Percentiles rank a stretch among this genome's conserved stretches.
Conservation (phyloP, 2,797 vertebrate genomes). For the Bovichtus diacanthus region DNA sequence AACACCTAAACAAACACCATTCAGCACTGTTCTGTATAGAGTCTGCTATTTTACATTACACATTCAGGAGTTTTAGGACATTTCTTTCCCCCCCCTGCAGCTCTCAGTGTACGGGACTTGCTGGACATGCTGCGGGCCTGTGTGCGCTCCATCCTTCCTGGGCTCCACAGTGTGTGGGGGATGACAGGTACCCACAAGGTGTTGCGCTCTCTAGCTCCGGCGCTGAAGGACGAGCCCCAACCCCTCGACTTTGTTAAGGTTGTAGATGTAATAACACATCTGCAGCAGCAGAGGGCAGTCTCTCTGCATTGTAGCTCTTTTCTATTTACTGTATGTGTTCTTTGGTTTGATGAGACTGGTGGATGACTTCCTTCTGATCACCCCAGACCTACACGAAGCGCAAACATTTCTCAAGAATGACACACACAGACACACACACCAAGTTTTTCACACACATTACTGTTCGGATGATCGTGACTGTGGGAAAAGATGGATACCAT, state of each 20-base stretch:
- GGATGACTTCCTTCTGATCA: constrained; percentile 95
- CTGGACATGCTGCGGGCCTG: constrained; percentile 89
- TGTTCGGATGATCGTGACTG: too few relatives aligned
- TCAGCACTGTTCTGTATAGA: too few relatives aligned
- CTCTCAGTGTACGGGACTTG: constrained; percentile 86
- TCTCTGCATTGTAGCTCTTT: background rate
- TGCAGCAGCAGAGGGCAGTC: constrained; percentile 52
- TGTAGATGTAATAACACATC: constrained; percentile 29
- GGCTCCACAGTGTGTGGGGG: constrained; percentile 93
- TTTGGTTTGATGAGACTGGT: constrained; percentile 92
- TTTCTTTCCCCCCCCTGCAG: too few relatives aligned
- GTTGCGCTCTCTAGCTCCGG: constrained; percentile 80
- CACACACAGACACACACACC: background rate
- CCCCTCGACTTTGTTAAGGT: constrained; percentile 95
- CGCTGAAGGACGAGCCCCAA: constrained; percentile 76
- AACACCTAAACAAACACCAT: too few relatives aligned
- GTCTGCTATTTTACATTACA: too few relatives aligned
- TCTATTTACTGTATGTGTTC: background rate
- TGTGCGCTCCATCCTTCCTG: constrained; percentile 76
- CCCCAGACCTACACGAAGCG: constrained; percentile 88
- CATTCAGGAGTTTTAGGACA: too few relatives aligned
- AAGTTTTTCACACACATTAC: background rate
- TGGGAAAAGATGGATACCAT: too few relatives aligned
- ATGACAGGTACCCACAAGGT: constrained; percentile 87
- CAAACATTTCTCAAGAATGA: constrained; percentile 90